A percentile compares a stretch with the other conserved stretches of the same genome.
phyloP scores from a whole-genome alignment of 2,797 vertebrate genomes.

The Paratrypauchen microcephalus region DNA sequence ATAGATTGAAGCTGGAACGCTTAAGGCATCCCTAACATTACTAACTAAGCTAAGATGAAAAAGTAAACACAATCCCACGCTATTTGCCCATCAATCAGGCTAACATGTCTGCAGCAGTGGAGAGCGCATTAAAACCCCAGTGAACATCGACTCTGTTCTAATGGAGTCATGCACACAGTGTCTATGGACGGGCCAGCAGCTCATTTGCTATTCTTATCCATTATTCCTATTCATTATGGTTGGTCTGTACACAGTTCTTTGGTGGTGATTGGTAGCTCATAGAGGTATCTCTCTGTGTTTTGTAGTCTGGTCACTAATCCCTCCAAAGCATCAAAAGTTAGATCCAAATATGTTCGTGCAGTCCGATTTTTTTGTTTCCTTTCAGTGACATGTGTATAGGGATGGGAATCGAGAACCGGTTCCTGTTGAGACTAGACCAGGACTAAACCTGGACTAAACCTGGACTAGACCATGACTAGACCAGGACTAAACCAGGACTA shows the following conservation, averaged over 20 bases:
- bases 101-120: conserved; percentile 57
- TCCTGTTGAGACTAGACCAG: too few relatives aligned
- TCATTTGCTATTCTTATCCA: conserved; percentile 65
- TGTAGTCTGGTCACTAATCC: too few relatives aligned
- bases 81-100: conserved; percentile 72
- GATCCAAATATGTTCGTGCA: too few relatives aligned
- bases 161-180: conserved; percentile 72
- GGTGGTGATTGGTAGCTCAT: not conserved
- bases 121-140: conserved; percentile 70
- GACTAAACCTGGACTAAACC: too few relatives aligned
- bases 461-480: too few relatives aligned
- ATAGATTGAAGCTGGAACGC: conserved; percentile 21
- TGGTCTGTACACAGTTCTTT: conserved; percentile 48
- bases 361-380: too few relatives aligned
- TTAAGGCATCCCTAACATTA: conserved; percentile 61
- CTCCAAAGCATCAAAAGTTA: too few relatives aligned
- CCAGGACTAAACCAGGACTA: too few relatives aligned
- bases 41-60: conserved; percentile 61
- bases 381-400: too few relatives aligned
- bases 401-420: too few relatives aligned
- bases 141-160: conserved; percentile 75
- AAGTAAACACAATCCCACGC: conserved; percentile 66
- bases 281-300: too few relatives aligned
- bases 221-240: conserved; percentile 65
- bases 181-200: conserved; percentile 61